A percentile compares a stretch with the other conserved stretches of the same genome.
These are phyloP conservation scores for Eudasyphora cyanicolor DNA, from an alignment of 2,888 invertebrate genomes.

Conservation along the genomic window DNA sequence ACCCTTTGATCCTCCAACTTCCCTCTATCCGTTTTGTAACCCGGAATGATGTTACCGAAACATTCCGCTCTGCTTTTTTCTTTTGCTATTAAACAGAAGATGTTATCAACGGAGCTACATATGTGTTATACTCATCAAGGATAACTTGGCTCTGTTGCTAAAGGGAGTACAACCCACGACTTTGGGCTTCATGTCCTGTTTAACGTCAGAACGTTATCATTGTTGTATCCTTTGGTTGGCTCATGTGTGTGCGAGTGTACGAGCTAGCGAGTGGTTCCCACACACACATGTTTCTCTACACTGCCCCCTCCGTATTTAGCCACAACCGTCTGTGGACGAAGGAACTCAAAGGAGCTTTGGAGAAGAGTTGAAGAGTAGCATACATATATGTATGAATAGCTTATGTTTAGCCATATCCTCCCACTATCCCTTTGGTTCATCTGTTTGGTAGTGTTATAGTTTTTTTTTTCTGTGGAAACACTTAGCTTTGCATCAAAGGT, in stretches of 20 bases:
- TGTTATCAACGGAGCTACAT: constrained; percentile 1
- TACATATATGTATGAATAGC: neutral
- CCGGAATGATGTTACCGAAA: neutral
- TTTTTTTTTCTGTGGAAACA: neutral
- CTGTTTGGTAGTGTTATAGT: neutral
- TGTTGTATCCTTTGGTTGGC: neutral
- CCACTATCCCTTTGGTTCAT: neutral
- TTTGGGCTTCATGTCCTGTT: neutral
- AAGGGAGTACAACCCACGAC: neutral
- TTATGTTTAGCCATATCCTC: neutral
- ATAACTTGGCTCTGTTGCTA: neutral
- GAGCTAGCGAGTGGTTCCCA: neutral
- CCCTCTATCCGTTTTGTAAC: neutral
- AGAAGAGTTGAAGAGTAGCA: neutral
- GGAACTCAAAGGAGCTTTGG: constrained; percentile 17
- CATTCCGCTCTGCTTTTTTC: neutral
- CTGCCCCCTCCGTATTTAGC: neutral
- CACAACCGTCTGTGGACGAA: neutral
- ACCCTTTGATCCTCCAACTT: constrained; percentile 5
- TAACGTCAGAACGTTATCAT: neutral
- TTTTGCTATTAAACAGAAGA: constrained; percentile 23
- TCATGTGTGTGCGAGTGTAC: neutral
- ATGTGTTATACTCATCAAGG: neutral
- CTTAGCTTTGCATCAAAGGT: constrained; percentile 17
- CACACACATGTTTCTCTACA: constrained; percentile 8